phyloP scores from a whole-genome alignment of 2,797 vertebrate genomes.

The Glyptemys insculpta region DNA sequence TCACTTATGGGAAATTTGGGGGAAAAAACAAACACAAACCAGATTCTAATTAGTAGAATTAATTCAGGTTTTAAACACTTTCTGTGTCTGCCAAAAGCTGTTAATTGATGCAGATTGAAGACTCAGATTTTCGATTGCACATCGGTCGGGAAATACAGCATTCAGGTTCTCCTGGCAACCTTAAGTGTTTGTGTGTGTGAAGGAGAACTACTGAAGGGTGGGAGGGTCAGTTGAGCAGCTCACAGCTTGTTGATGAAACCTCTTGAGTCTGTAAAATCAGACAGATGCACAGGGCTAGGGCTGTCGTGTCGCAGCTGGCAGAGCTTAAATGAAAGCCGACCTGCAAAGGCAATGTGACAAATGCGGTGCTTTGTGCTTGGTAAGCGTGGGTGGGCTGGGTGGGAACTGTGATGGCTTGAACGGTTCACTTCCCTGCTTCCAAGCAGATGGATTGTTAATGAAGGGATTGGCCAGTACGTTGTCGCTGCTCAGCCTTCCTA shows the following conservation, averaged over 20 bases:
- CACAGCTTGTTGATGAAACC: not conserved
- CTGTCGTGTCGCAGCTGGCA: not conserved
- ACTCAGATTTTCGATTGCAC: not conserved
- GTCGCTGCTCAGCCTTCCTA: not conserved
- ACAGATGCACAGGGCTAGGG: not conserved
- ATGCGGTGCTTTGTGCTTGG: not conserved
- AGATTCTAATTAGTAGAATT: not conserved
- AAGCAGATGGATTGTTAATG: no score
- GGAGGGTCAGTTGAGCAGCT: not conserved
- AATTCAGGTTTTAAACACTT: not conserved
- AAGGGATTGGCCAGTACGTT: not conserved
- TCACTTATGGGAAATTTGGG: not conserved
- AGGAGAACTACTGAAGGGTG: not conserved
- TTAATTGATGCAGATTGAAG: not conserved
- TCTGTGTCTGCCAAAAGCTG: not conserved
- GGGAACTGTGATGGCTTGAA: not conserved
- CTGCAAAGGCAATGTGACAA: not conserved
- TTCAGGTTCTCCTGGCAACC: not conserved
- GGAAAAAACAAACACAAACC: not conserved
- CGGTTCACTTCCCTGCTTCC: not conserved
- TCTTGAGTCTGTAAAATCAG: not conserved
- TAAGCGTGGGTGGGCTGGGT: not conserved
- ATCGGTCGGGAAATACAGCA: not conserved
- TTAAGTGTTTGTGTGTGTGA: not conserved
- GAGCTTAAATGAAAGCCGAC: not conserved